phyloP scores from a whole-genome alignment of 64 coral and sea anemone genomes.

The Porites lutea region DNA sequence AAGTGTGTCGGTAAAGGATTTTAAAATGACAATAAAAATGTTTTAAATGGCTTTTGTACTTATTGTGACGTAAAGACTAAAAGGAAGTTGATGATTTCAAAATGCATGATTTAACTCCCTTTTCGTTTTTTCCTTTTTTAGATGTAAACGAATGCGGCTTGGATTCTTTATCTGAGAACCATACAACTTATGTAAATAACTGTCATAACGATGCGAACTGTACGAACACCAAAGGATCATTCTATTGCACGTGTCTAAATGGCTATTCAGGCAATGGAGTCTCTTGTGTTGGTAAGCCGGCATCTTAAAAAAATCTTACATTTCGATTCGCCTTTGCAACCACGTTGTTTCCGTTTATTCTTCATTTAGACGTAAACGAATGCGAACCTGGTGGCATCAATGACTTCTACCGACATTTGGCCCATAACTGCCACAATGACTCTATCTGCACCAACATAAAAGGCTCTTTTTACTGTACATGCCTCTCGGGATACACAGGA shows the following conservation, averaged over 20 bases:
- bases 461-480: conserved; percentile 75
- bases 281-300: conserved; percentile 67
- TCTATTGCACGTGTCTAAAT: conserved; percentile 82
- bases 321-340: no score
- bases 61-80: no score
- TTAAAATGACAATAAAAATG: no score
- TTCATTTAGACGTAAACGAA: conserved; percentile 70
- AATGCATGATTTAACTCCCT: no score
- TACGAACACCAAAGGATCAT: conserved; percentile 81
- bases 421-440: conserved; percentile 83
- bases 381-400: conserved; percentile 63
- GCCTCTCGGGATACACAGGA: conserved; percentile 65
- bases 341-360: background rate
- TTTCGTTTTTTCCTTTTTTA: background rate
- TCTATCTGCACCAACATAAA: conserved; percentile 64
- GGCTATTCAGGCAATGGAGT: conserved; percentile 87
- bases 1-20: conserved; percentile 69
- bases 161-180: conserved; percentile 30
- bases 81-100: no score
- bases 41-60: no score
- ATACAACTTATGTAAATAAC: conserved; percentile 70
- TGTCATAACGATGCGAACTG: conserved; percentile 83
- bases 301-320: no score
- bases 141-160: conserved; percentile 67
- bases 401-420: conserved; percentile 66